These are phyloP conservation scores for Nemapogon koenigi DNA, from an alignment of 2,888 invertebrate species.

Conservation along the genomic window DNA sequence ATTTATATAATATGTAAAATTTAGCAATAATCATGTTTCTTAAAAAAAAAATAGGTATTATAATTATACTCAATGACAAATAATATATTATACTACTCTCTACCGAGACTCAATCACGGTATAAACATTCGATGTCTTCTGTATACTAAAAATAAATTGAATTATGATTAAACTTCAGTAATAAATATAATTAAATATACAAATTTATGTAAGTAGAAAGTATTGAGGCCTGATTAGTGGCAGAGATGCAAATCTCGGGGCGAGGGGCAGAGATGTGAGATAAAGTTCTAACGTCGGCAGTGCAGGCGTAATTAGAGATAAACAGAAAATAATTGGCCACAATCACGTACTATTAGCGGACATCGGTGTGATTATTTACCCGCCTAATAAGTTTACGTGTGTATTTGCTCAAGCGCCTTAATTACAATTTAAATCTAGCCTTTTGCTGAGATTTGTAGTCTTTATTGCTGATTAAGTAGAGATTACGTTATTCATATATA, in stretches of 20 bases:
- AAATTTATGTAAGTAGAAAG: conserved; percentile 28
- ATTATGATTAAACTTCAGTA: too few relatives aligned
- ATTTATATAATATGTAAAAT: too few relatives aligned
- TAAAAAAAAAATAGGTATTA: too few relatives aligned
- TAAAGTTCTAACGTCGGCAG: conserved; percentile 55
- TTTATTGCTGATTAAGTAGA: neutral
- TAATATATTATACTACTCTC: too few relatives aligned
- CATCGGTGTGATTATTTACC: neutral
- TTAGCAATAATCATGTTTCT: too few relatives aligned
- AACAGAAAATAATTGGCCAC: conserved; percentile 64
- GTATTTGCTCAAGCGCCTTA: neutral
- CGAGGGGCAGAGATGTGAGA: conserved; percentile 59
- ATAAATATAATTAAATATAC: too few relatives aligned
- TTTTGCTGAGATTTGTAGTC: neutral
- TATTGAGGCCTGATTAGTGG: conserved; percentile 53
- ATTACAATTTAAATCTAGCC: neutral
- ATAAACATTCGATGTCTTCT: too few relatives aligned
- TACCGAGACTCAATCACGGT: too few relatives aligned
- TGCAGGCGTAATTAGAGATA: conserved; percentile 64
- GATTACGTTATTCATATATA: too few relatives aligned
- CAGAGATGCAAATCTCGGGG: conserved; percentile 54
- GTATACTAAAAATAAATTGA: too few relatives aligned
- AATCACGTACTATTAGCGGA: conserved; percentile 32
- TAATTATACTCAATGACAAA: too few relatives aligned
- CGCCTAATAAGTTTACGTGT: neutral